Evolutionary conservation across 2,888 invertebrate genomes (phyloP).

Genomic region (Fragum whitleyi): DNA sequence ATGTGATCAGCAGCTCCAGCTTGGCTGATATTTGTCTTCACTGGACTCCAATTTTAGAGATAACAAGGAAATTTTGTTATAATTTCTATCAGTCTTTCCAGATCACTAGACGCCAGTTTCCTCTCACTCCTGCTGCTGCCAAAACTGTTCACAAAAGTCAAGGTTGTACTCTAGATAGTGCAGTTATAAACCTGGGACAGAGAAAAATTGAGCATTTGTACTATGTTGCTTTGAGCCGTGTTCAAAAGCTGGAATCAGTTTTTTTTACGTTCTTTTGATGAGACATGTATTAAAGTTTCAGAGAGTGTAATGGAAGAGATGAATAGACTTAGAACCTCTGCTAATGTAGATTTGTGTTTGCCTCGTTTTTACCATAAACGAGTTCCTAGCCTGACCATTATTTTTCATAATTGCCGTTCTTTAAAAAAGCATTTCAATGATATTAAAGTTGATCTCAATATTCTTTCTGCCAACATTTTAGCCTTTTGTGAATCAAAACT

Average conservation of each 20-base stretch:
- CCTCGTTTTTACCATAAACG: not conserved
- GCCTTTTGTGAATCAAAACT: conserved; percentile 50
- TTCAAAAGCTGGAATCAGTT: conserved; percentile 39
- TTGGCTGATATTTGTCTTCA: conserved; percentile 10
- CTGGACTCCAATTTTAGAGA: conserved; percentile 46
- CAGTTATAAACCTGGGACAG: conserved; percentile 53
- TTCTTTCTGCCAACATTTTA: conserved; percentile 38
- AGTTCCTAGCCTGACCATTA: not conserved
- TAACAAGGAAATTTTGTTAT: conserved; percentile 31
- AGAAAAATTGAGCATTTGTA: conserved; percentile 25
- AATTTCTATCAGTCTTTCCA: conserved; percentile 37
- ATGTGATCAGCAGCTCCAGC: no score
- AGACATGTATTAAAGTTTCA: conserved; percentile 35
- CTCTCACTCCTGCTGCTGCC: conserved; percentile 48
- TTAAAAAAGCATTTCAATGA: conserved; percentile 44
- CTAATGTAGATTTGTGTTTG: not conserved
- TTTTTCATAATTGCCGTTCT: conserved; percentile 56
- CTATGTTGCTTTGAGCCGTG: conserved; percentile 58
- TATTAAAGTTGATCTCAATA: conserved; percentile 30
- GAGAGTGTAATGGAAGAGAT: conserved; percentile 46
- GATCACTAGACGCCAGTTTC: conserved; percentile 56
- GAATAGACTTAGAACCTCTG: conserved; percentile 18
- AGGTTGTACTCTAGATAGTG: conserved; percentile 51
- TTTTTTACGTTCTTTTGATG: not conserved
- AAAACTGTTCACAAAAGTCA: conserved; percentile 64